Evolutionary conservation across 2,113 vertebrate genomes (phyloP), one percentile per base, ranked within the genome.

Genomic region (Callaeas wilsoni): DNA sequence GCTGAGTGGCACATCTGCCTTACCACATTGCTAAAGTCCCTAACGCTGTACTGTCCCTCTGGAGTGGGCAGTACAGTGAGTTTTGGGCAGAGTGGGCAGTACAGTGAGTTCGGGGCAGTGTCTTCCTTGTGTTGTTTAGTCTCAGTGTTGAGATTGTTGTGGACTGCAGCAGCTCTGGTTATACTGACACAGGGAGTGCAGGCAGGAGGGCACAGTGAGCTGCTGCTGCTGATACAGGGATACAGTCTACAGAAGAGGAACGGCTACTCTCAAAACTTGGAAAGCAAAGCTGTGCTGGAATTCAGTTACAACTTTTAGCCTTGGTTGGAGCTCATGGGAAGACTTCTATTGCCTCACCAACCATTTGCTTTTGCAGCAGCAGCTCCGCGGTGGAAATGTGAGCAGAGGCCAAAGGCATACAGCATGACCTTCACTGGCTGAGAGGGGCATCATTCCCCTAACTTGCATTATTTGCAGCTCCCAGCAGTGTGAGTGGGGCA

Each of bases 1-100:
- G 22, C 68, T 8, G 1, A 10, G 5, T 2, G 33, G 20, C 47
- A 33, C 18, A 9, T 55, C 52, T 44, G 22, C 69, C 39, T 63
- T 16, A 8, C 11, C 37, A 2, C 9, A 1, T 13, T 16, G 16
- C 63, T 62, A 0, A 17, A 25, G 52, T 12, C 33, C 1, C 0
- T 11, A 26, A 7, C 5, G 4, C 7, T 46, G 39, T 29, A 23
- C 55, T 53, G 46, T 6, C 18, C 55, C 63, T 33, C 33, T 14
- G 63, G 33, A 60, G 33, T 5, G 33, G 37, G 73, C 53, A 68
- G 35, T 3, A 4, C 2, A 1, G 13, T 9, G 37, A 33, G 47
- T n/a, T 68, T 52, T 10, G 9, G 2, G 6, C 33, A 6, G 19
- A 3, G 9, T 37, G 68, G 23, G 32, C 32, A 16, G 32, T 5